Base-by-base conservation (phyloP, 2,113 vertebrate species). In the Paralichthys olivaceus region DNA sequence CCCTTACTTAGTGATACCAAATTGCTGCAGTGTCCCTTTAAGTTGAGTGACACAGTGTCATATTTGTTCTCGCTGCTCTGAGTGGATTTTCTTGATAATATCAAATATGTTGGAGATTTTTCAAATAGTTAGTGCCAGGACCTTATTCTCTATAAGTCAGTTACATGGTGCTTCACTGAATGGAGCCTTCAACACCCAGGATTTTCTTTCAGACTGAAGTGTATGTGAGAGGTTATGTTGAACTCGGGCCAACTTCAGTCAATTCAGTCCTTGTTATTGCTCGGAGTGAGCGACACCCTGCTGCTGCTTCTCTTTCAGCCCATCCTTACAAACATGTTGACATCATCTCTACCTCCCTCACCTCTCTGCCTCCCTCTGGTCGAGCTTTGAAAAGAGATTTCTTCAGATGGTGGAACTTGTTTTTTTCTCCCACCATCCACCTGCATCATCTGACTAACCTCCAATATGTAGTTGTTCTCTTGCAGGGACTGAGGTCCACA, bases 371-470 rank as follows among this genome's bases (percentile, higher is more conserved):
- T 25, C 55, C 45, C 7, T 28, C 29, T 65, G 58, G 15, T 37
- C 69, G 14, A 69, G 64, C 65, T 71, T 57, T 49, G 7, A 74
- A 76, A 84, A 66, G 59, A 57, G 53, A 77, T 77, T 81, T 74
- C 43, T 58, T 71, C 29, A 56, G 61, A 12, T 2, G 25, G 58
- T 3, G 22, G 58, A 81, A 53, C 62, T 37, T 60, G 8, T 75
- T 72, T 23, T 79, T 82, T 77, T 82, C 74, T 12, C 19, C 22
- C 22, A 12, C 43, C 69, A 53, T 81, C 53, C 67, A 72, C 68
- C 74, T 69, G 59, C 54, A 62, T 80, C 54, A 4, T 61, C 58
- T 51, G 26, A 72, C 77, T 85, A 80, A 89, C 80, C 77, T 86
- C 59, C 26, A 8, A n/a, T 77, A 64, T 73, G 77, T 73, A 83